A percentile compares a stretch with the other conserved stretches of the same genome.
Conservation (phyloP, 2,113 vertebrate species). For the Urocitellus parryii region DNA sequence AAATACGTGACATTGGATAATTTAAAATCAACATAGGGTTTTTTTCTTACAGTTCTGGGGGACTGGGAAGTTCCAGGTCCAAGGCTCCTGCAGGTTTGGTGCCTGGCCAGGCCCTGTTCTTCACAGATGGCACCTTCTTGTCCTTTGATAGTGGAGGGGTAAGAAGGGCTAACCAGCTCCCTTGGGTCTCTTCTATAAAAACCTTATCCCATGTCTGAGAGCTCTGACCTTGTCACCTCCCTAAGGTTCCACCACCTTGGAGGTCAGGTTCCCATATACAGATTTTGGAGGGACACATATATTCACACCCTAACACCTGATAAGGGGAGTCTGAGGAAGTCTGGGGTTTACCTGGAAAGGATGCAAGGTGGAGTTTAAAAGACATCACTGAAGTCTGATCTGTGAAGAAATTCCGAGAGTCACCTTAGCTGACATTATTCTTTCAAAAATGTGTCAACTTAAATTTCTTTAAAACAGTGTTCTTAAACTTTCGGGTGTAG, state of each 20-base stretch:
- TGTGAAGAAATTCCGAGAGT: not conserved
- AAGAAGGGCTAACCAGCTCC: not conserved
- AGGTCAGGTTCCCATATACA: not conserved
- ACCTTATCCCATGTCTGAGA: not conserved
- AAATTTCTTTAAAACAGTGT: not conserved
- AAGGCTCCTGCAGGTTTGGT: not conserved
- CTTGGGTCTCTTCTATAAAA: not conserved
- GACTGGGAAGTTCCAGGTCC: not conserved
- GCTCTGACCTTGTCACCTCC: not conserved
- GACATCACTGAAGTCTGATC: not conserved
- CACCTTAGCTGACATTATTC: not conserved
- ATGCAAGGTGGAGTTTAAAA: not conserved
- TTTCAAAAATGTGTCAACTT: not conserved
- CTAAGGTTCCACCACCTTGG: too few species aligned
- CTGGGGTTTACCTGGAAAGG: not conserved
- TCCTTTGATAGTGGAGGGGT: not conserved
- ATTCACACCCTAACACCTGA: not conserved
- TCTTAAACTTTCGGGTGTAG: not conserved
- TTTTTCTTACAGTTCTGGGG: not conserved
- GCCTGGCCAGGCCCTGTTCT: not conserved
- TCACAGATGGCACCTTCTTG: not conserved
- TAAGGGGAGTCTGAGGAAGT: not conserved
- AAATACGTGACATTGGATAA: not conserved
- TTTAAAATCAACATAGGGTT: not conserved
- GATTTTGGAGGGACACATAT: not conserved